A percentile compares a stretch with the other conserved stretches of the same genome.
Evolutionary conservation across 2,797 vertebrate species (phyloP).

Genomic region (Simalia tracyae): DNA sequence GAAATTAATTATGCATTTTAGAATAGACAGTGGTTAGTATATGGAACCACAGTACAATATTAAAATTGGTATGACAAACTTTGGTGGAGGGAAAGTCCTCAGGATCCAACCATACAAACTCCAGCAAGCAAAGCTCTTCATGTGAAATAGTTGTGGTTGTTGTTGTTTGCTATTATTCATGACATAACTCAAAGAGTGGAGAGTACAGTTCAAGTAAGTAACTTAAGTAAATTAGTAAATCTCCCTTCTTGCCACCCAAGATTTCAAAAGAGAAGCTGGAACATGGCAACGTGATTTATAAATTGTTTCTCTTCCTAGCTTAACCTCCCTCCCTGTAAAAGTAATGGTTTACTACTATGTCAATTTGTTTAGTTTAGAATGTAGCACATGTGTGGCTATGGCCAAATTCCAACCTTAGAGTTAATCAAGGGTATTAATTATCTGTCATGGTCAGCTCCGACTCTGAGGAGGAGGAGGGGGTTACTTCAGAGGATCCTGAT

Average conservation of each 20-base stretch:
- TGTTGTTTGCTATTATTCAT: not conserved
- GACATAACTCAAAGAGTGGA: not conserved
- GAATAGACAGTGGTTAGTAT: no score
- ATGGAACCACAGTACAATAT: no score
- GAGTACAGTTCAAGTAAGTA: not conserved
- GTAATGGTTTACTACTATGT: not conserved
- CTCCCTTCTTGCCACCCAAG: not conserved
- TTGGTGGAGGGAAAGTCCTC: not conserved
- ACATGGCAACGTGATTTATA: not conserved
- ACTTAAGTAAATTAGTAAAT: not conserved
- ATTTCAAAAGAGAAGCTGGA: not conserved
- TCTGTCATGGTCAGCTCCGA: not conserved
- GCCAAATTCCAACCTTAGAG: not conserved
- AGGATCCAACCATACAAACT: not conserved
- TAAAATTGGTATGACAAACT: no score
- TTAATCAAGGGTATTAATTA: not conserved
- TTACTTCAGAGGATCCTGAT: not conserved
- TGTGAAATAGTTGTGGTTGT: not conserved
- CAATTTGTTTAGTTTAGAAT: not conserved
- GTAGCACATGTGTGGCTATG: not conserved
- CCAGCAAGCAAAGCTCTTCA: not conserved
- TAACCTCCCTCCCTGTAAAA: not conserved
- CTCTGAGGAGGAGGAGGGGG: not conserved
- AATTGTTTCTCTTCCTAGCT: not conserved
- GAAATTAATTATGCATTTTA: no score